Percentiles rank a stretch among this genome's conserved stretches.
Evolutionary conservation across 2,888 invertebrate genomes (phyloP).

Genomic region (Drosophila demipolita): DNA sequence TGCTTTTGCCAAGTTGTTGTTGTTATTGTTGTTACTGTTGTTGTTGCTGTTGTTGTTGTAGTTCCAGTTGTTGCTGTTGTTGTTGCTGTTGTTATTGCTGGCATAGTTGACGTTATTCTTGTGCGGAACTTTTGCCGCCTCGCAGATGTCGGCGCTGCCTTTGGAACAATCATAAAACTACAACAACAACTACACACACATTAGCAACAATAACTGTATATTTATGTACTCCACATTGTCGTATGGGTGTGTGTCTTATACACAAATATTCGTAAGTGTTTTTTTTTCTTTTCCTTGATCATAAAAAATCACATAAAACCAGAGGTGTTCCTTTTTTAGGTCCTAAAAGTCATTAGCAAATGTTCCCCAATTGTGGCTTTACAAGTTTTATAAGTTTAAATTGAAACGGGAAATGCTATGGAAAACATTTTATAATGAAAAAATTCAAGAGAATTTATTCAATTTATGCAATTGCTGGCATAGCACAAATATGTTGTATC

Average conservation of each 20-base stretch:
- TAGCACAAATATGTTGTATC: background rate
- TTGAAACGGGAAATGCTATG: background rate
- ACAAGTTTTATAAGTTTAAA: background rate
- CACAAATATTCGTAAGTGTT: conserved; percentile 44
- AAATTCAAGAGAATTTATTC: background rate
- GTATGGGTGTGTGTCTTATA: conserved; percentile 11
- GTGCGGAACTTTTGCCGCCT: conserved; percentile 59
- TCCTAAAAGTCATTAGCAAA: conserved; percentile 5
- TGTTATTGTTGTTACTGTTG: conserved; percentile 29
- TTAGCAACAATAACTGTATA: conserved; percentile 48
- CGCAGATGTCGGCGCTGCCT: conserved; percentile 53
- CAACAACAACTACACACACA: conserved; percentile 20
- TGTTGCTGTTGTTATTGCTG: conserved; percentile 37
- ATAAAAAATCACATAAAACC: conserved; percentile 49
- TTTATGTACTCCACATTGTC: conserved; percentile 61
- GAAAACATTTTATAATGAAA: background rate
- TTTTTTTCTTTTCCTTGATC: conserved; percentile 41
- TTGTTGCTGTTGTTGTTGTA: conserved; percentile 22
- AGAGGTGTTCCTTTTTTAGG: conserved; percentile 27
- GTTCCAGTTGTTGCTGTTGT: conserved; percentile 26
- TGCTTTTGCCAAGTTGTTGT: conserved; percentile 63
- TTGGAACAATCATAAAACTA: conserved; percentile 60
- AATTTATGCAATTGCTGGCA: background rate
- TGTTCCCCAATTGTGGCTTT: background rate
- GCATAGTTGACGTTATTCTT: conserved; percentile 76